Evolutionary conservation across 2,888 invertebrate species (phyloP), one percentile per base, ranked within the genome.

Genomic region (Petrophora chlorosata): DNA sequence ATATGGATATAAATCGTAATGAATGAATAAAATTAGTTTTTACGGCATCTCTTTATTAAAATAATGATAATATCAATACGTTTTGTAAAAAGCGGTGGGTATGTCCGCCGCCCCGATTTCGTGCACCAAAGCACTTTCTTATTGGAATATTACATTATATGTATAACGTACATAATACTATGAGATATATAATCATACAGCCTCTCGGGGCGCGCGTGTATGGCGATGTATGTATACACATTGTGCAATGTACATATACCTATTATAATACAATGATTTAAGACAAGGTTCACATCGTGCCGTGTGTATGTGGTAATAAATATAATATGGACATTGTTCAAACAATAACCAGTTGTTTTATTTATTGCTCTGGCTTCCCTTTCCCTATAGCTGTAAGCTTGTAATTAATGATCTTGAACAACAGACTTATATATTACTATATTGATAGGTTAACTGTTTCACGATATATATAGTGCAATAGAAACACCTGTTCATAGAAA

Each of bases 221-320:
- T 91, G 91, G 86, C 87, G 90, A 91, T 90, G 91, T 92, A 93
- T 93, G 92, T 92, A 92, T 92, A 92, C 92, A 92, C 91, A 91
- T 91, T 91, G 90, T 93, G 93, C 92, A 93, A 92, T 93, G 93
- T 93, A 93, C 92, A 93, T 92, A 92, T 92, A 92, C 92, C 92
- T 93, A 92, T 83, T 91, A 91, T 89, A 90, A 92, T 92, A 92
- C 92, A 92, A 93, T 92, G 94, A 94, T 93, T 90, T 92, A 94
- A 94, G 94, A 94, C 94, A 94, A 94, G 94, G 94, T 95, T 95
- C 95, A 95, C 95, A 94, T 94, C 94, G 95, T 95, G 95, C 95
- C 95, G 95, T 94, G 94, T 94, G 94, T 95, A 94, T 95, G 94
- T 95, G 95, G 94, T 94, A 93, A 93, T 92, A 94, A 94, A 94